Evolutionary conservation across 2,797 vertebrate species (phyloP).

Genomic region (Catamblyrhynchus diadema): DNA sequence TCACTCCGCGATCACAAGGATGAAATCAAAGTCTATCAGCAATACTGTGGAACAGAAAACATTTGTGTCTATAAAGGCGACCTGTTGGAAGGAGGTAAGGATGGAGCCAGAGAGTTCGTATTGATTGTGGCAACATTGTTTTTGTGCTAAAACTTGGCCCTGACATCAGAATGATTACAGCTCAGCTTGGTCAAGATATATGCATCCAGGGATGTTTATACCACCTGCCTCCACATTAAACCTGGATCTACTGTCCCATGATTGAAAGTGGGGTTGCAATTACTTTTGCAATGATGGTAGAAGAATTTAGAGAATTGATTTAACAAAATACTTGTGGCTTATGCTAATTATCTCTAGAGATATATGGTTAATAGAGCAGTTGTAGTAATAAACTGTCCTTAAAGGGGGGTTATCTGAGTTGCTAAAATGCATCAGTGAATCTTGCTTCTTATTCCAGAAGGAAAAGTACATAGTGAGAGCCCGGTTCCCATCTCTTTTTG

Average conservation of each 20-base stretch:
- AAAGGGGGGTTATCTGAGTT: conserved; percentile 31
- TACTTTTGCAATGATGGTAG: conserved; percentile 29
- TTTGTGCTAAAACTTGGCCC: conserved; percentile 28
- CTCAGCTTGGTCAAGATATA: conserved; percentile 20
- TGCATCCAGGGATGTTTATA: conserved; percentile 34
- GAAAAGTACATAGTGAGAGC: not conserved
- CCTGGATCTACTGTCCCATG: conserved; percentile 43
- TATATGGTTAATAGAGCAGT: conserved; percentile 41
- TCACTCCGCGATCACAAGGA: conserved; percentile 80
- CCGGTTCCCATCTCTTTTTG: not conserved
- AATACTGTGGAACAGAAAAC: conserved; percentile 95
- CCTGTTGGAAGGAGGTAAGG: conserved; percentile 87
- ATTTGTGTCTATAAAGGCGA: conserved; percentile 90
- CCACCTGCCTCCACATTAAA: conserved; percentile 42
- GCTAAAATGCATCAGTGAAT: not conserved
- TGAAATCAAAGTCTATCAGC: conserved; percentile 91
- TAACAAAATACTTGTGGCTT: conserved; percentile 28
- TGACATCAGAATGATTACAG: conserved; percentile 38
- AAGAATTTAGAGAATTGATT: conserved; percentile 45
- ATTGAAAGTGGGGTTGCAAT: conserved; percentile 47
- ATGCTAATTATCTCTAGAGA: conserved; percentile 48
- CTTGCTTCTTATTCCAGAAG: not conserved
- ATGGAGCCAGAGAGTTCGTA: not conserved
- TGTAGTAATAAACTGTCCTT: not conserved
- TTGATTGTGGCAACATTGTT: not conserved